Percentiles rank a stretch among this genome's conserved stretches.
Evolutionary conservation across 2,888 invertebrate species (phyloP).

Genomic region (Lepidochrysops patricia): DNA sequence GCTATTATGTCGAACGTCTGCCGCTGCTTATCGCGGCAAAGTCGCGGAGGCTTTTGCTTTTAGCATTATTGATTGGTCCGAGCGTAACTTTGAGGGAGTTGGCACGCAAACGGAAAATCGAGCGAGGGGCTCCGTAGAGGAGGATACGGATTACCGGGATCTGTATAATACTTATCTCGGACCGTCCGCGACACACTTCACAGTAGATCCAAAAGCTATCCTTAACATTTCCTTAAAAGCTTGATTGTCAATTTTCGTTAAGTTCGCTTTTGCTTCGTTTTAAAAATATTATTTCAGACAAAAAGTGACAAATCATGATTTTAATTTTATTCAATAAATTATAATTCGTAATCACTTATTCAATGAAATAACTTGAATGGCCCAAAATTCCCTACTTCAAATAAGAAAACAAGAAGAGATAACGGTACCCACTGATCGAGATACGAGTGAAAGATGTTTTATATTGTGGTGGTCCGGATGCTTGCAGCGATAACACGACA

Average conservation of each 20-base stretch:
- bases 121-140: constrained; percentile 28
- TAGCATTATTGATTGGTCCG: constrained; percentile 55
- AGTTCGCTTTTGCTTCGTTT: no score
- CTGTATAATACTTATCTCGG: background rate
- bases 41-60: constrained; percentile 49
- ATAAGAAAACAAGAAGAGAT: background rate
- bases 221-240: background rate
- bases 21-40: constrained; percentile 37
- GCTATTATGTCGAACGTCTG: constrained; percentile 10
- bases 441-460: background rate
- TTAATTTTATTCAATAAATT: no score
- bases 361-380: background rate
- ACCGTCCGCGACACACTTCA: background rate
- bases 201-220: background rate
- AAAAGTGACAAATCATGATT: no score
- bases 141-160: background rate
- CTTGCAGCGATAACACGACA: background rate
- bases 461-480: background rate
- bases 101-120: constrained; percentile 57
- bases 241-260: no score
- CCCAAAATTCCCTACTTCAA: background rate
- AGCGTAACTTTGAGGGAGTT: constrained; percentile 51
- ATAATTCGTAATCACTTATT: no score
- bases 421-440: background rate
- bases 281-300: no score